Evolutionary conservation across 2,888 invertebrate genomes (phyloP), one percentile per base, ranked within the genome.

Genomic region (Penaeus monodon): DNA sequence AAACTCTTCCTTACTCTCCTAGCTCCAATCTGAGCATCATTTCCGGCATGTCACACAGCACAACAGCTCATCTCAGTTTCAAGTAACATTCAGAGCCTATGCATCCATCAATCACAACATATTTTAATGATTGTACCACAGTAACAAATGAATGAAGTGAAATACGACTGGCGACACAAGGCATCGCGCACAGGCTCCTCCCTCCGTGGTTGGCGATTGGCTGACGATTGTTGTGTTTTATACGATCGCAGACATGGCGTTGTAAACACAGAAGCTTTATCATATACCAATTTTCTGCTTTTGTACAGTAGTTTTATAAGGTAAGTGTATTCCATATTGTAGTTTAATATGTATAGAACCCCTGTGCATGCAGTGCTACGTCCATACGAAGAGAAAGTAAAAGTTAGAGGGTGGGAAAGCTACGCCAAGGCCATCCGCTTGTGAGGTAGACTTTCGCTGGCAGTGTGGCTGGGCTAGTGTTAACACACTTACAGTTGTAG

Each of bases 241-340:
- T 85, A 85, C 70, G 80, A 85, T 85, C 74, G 85, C 85, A 85
- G 85, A 81, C 85, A 85, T 85, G 85, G 85, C 85, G 85, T 85
- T 85, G 85, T 85, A 80, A 80, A 85, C 85, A 85, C 85, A 85
- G 63, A 81, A 80, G 81, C 85, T 80, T 85, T 85, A 85, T 81
- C 85, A 65, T 85, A 81, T 74, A 85, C 85, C 85, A 85, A 85
- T 85, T 85, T 85, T 85, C 85, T 85, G 85, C 79, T 85, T 85
- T 85, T 85, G 85, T 85, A 85, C 85, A 85, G 85, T 85, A 85
- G 85, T 85, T 85, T 85, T 85, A 27, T 85, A 85, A 85, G 85
- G 85, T 85, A 85, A 85, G 85, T 85, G 73, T 33, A 20, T 65
- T 27, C 81, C 66, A 65, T 63, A 57, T 68, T 78, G 85, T 63